These are phyloP conservation scores for Hirtodrosophila alboralis DNA, from an alignment of 2,888 invertebrate genomes.

Conservation along the genomic window DNA sequence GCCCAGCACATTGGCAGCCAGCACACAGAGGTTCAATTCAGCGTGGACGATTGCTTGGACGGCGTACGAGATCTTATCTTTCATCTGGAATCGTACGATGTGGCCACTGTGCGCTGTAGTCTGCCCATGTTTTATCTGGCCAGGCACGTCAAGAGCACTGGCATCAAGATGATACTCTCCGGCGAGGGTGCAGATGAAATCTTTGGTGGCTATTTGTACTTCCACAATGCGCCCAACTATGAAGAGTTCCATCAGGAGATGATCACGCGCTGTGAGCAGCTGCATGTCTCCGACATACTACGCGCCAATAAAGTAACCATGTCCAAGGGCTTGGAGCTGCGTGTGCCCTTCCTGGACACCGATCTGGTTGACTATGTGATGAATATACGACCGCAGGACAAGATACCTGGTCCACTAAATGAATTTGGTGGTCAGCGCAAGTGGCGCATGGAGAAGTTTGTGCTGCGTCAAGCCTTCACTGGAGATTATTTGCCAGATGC, in stretches of 20 bases:
- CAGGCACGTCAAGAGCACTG: conserved; percentile 91
- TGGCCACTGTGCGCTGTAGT: conserved; percentile 81
- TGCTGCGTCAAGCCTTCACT: conserved; percentile 92
- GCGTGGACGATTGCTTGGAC: conserved; percentile 88
- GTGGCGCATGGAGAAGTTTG: conserved; percentile 89
- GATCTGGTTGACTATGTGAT: conserved; percentile 92
- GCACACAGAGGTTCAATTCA: conserved; percentile 94
- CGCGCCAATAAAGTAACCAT: conserved; percentile 91
- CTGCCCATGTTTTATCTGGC: conserved; percentile 90
- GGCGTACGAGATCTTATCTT: conserved; percentile 92
- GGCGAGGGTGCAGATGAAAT: conserved; percentile 98
- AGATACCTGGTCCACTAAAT: conserved; percentile 86
- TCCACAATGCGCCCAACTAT: conserved; percentile 92
- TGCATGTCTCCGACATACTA: conserved; percentile 91
- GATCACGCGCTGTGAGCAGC: conserved; percentile 87
- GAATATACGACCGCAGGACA: conserved; percentile 87
- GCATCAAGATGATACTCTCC: conserved; percentile 93
- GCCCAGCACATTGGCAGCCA: conserved; percentile 93
- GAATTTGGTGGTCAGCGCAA: conserved; percentile 44
- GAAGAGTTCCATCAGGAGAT: conserved; percentile 90
- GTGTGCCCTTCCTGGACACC: conserved; percentile 94
- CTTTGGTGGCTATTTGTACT: conserved; percentile 97
- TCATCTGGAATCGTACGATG: conserved; percentile 91
- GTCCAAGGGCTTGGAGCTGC: conserved; percentile 89
- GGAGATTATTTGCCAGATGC: conserved; percentile 89